phyloP scores from a whole-genome alignment of 2,888 invertebrate genomes.

The Rhorus exstirpatorius region DNA sequence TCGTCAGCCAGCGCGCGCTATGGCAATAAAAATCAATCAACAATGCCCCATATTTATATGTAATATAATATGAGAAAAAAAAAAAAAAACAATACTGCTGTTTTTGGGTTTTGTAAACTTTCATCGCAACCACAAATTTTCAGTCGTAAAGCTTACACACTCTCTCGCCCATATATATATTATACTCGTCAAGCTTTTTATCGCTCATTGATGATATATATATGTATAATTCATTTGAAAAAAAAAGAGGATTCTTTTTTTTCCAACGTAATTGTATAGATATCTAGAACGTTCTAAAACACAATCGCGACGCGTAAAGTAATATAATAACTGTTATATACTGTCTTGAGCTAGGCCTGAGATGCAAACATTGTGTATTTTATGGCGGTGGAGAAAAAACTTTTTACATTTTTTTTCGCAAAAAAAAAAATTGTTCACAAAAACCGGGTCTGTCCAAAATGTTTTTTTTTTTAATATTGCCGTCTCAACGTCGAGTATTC shows the following conservation, averaged over 20 bases:
- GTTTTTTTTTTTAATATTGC: too few relatives aligned
- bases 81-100: slow-evolving; percentile 76
- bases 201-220: slow-evolving; percentile 46
- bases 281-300: slow-evolving; percentile 60
- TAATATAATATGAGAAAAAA: slow-evolving; percentile 31
- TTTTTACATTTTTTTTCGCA: background rate
- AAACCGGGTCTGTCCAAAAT: too few relatives aligned
- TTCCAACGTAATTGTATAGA: slow-evolving; percentile 53
- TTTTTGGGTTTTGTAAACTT: slow-evolving; percentile 66
- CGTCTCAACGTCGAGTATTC: too few relatives aligned
- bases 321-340: slow-evolving; percentile 50
- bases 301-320: slow-evolving; percentile 54
- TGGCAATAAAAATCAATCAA: slow-evolving; percentile 80
- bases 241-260: slow-evolving; percentile 13
- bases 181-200: slow-evolving; percentile 52
- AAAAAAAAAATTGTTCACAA: background rate
- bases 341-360: slow-evolving; percentile 68
- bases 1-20: slow-evolving; percentile 76
- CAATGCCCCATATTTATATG: slow-evolving; percentile 66
- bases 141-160: slow-evolving; percentile 65
- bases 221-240: slow-evolving; percentile 52
- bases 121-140: slow-evolving; percentile 63
- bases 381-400: background rate
- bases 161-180: slow-evolving; percentile 53
- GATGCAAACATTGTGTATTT: slow-evolving; percentile 48